Base-by-base conservation (phyloP, 2,888 invertebrate species). In the Aproaerema taeniolella region DNA sequence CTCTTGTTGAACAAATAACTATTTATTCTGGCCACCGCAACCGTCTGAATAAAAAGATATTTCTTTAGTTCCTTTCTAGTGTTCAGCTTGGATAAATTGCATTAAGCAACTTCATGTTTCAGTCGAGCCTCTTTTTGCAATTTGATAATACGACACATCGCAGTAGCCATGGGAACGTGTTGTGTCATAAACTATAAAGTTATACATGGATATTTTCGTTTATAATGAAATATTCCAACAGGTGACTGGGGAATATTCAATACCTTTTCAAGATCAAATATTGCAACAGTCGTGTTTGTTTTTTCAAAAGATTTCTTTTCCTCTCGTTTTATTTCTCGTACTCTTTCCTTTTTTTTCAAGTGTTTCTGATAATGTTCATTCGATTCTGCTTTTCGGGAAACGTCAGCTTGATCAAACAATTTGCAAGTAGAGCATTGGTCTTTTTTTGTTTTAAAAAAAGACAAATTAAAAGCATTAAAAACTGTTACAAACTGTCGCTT, bases 401-500 rank as follows among this genome's bases (percentile, higher is more conserved):
- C 13, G 9, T 29, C 13, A 12, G 29, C 29, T 29, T 29, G 7
- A 6, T 29, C 12, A 29, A 6, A 29, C 13, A 12, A 6, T 4
- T 11, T 12, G 9, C 29, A 29, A 10, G 9, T 12, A n/a, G 29
- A 12, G 15, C 41, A 52, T 29, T 51, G 42, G 47, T 53, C 52
- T 42, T 55, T 56, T 41, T 58, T 55, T 13, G 54, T 51, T 13
- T 40, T 41, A 38, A 53, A 50, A 49, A 58, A 58, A 2, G 49
- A 55, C 11, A 51, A 41, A 30, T 60, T 58, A 38, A 48, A 61
- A 2, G 45, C 49, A 31, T 53, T 55, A 40, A 61, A 54, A 31
- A 58, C 43, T 17, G 30, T 42, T 38, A 46, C 44, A 20, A 49
- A 49, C n/a, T 46, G 46, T 3, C 46, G 35, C 37, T 43, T 45